Evolutionary conservation across 2,888 invertebrate genomes (phyloP).

Genomic region (Conus canariensis): DNA sequence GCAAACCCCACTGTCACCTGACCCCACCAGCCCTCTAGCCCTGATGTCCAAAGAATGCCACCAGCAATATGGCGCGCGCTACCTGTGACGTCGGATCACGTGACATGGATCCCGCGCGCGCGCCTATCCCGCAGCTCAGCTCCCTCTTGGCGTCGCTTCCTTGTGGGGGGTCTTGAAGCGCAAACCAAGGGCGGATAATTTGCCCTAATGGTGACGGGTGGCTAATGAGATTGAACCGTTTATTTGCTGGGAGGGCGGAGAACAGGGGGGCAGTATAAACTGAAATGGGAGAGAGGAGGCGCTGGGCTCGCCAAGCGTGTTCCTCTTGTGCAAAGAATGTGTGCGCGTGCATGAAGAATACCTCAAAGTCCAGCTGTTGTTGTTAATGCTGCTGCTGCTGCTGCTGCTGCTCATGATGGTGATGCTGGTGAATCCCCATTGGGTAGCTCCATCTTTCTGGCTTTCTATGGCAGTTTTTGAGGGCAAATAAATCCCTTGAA

Average conservation of each 20-base stretch:
- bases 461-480: neutral
- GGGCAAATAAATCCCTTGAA: neutral
- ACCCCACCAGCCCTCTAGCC: neutral
- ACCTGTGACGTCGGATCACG: neutral
- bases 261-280: neutral
- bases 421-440: too few relatives aligned
- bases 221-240: conserved; percentile 6
- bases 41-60: neutral
- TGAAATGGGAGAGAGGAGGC: neutral
- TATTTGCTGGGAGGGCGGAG: neutral
- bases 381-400: neutral
- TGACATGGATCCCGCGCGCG: neutral
- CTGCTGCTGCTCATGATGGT: neutral
- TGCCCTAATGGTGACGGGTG: neutral
- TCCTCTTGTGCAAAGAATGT: neutral
- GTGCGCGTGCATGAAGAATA: neutral
- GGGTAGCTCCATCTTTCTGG: too few relatives aligned
- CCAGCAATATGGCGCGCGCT: neutral
- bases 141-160: neutral
- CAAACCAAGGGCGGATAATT: conserved; percentile 7
- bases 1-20: neutral
- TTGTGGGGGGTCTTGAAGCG: neutral
- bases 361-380: neutral
- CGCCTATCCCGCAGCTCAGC: too few relatives aligned
- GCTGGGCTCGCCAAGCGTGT: neutral